Base-by-base conservation (phyloP, 2,113 vertebrate species). In the Plectropomus leopardus region DNA sequence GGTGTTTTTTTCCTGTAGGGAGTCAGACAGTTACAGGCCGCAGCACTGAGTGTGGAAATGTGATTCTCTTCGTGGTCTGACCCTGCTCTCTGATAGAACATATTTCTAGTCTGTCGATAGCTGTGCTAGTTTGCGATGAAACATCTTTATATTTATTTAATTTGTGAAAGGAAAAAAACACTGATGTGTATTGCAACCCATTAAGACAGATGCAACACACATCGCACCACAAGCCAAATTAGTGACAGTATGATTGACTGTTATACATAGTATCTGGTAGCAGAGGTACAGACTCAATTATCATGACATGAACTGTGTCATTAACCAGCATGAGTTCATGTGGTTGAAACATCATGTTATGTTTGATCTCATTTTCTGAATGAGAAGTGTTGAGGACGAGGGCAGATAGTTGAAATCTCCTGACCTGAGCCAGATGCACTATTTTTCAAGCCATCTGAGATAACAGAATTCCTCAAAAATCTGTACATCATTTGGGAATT, bases 21-120 rank as follows among this genome's bases (percentile, higher is more conserved):
- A 78, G 64, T 80, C 42, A 61, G 72, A 83, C 86, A 83, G 72
- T 16, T 45, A 60, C 67, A 54, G 24, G 30, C 48, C 63, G 72
- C 72, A 55, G 66, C 70, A 58, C 72, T 76, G 68, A 85, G 65
- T 80, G 65, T 65, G 72, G 79, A 80, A 70, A 81, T 85, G 42
- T 57, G 50, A 47, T 50, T 42, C 59, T 58, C 47, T 77, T 48
- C 68, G 66, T 72, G 61, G 44, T 77, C 76, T 72, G 55, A 68
- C 21, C 50, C 23, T 57, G 45, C 54, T 23, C 13, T 34, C 54
- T 73, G 42, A 28, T 26, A 24, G 19, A 65, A n/a, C 30, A 73
- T 44, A 50, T 67, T 60, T 74, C 80, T 60, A 50, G 30, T 36
- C 16, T 57, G 19, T 40, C 1, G 3, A 42, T 26, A 21, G 66